These are phyloP conservation scores for Littorina saxatilis DNA, from an alignment of 1,140 invertebrate genomes.

Conservation along the genomic window DNA sequence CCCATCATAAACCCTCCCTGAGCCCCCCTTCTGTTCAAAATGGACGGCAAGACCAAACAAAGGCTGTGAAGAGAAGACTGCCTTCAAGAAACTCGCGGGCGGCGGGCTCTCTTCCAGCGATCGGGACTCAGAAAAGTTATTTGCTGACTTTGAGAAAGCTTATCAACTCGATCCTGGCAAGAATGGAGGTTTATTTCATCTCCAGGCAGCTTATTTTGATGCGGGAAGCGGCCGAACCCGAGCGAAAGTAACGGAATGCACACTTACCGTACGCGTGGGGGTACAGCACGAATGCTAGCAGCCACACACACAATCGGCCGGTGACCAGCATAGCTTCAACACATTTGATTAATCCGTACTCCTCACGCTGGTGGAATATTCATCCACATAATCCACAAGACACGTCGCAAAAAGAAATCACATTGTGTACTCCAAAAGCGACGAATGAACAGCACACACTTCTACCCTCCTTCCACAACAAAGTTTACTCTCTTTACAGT, in stretches of 20 bases:
- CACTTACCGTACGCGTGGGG: conserved; percentile 31
- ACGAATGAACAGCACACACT: conserved; percentile 29
- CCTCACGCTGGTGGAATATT: conserved; percentile 25
- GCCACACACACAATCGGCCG: conserved; percentile 26
- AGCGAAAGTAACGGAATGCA: conserved; percentile 40
- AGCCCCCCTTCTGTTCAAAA: conserved; percentile 17
- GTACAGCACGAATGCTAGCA: conserved; percentile 17
- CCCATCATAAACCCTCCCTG: conserved; percentile 4
- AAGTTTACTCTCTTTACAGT: conserved; percentile 29
- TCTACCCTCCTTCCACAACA: conserved; percentile 35
- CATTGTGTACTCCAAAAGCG: conserved; percentile 27
- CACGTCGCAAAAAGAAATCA: conserved; percentile 24
- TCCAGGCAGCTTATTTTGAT: neutral
- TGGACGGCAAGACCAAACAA: conserved; percentile 34
- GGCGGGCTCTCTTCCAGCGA: neutral
- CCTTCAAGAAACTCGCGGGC: neutral
- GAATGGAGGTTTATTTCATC: neutral
- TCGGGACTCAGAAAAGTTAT: neutral
- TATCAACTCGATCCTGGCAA: neutral
- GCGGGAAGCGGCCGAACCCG: conserved; percentile 9
- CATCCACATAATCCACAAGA: conserved; percentile 27
- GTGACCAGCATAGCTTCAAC: conserved; percentile 31
- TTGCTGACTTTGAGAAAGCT: too few relatives aligned
- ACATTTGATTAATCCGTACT: conserved; percentile 23
- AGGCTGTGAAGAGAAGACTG: neutral